Evolutionary conservation across 2,113 vertebrate genomes (phyloP).

Genomic region (Neofelis nebulosa): DNA sequence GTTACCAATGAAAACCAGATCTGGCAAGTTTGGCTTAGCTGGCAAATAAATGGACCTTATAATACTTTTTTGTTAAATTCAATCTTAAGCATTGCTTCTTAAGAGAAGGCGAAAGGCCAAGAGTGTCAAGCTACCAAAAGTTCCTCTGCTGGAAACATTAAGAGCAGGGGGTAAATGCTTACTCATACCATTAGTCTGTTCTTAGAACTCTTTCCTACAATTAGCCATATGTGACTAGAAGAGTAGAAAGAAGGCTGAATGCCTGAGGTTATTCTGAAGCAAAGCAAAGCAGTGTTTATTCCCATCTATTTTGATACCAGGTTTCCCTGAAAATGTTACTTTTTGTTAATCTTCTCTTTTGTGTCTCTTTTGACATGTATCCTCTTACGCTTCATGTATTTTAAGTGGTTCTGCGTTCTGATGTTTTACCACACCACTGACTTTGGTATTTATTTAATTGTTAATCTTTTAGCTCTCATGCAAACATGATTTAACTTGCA

Average conservation of each 20-base stretch:
- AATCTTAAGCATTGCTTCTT: not conserved
- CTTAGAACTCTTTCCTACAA: not conserved
- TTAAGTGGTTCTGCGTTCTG: not conserved
- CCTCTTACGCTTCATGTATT: not conserved
- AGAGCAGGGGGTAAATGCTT: not conserved
- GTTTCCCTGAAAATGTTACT: not conserved
- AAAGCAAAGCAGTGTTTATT: not conserved
- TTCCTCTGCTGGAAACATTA: not conserved
- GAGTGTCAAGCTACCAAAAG: not conserved
- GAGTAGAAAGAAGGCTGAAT: not conserved
- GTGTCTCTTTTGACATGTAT: not conserved
- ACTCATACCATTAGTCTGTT: not conserved
- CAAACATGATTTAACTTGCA: not conserved
- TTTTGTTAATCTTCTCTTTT: not conserved
- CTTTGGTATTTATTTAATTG: not conserved
- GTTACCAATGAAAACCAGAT: not conserved
- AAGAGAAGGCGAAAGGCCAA: not conserved
- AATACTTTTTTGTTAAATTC: not conserved
- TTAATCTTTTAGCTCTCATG: not conserved
- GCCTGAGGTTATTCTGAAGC: not conserved
- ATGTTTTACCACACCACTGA: not conserved
- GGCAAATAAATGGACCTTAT: not conserved
- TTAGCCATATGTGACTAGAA: not conserved
- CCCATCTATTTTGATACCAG: not conserved
- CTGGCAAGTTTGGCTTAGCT: not conserved